Conservation (phyloP, 2,888 invertebrate genomes). For the Stenodema calcarata region DNA sequence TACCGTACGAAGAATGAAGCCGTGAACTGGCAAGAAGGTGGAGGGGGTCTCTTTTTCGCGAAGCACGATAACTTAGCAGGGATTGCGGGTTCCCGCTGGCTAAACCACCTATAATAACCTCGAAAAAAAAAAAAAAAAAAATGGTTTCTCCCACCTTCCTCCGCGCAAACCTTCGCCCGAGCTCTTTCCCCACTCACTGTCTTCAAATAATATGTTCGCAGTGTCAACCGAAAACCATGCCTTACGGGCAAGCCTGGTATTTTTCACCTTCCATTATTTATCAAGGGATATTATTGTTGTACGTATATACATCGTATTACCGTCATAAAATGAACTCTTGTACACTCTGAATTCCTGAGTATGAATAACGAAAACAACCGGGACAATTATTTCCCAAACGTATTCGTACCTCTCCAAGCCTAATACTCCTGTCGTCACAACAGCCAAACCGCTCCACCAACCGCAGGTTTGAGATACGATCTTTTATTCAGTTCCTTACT, state of each 20-base stretch:
- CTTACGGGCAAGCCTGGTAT: neutral
- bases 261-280: neutral
- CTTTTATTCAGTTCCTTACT: too few relatives aligned
- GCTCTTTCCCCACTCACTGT: neutral
- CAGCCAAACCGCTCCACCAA: too few relatives aligned
- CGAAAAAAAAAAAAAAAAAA: neutral
- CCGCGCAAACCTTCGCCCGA: neutral
- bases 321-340: neutral
- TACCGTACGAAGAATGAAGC: constrained; percentile 11
- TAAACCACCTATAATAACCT: constrained; percentile 40
- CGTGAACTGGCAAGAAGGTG: neutral
- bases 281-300: neutral
- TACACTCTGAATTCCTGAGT: neutral
- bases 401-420: too few relatives aligned
- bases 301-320: neutral
- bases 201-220: constrained; percentile 19
- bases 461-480: too few relatives aligned
- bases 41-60: neutral
- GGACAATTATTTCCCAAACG: too few relatives aligned
- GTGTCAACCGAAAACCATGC: constrained; percentile 3
- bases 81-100: constrained; percentile 28
- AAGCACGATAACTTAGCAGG: constrained; percentile 26
- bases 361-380: too few relatives aligned
- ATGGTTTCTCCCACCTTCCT: neutral
- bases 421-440: too few relatives aligned